Percentiles rank a stretch among this genome's conserved stretches.
phyloP scores from a whole-genome alignment of 2,113 vertebrate genomes.

The Serinus canaria region DNA sequence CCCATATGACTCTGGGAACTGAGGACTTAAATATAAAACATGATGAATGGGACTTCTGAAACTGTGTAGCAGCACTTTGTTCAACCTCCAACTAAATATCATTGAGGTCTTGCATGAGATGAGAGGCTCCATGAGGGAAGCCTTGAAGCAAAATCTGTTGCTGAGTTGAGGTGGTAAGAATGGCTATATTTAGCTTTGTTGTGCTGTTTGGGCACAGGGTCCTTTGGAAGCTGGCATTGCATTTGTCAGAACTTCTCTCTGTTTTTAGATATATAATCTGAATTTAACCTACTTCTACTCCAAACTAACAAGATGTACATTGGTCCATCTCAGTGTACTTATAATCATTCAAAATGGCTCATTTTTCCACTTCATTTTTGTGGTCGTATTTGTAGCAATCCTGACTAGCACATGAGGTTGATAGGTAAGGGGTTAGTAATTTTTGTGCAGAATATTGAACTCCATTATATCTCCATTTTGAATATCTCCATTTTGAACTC shows the following conservation, averaged over 20 bases:
- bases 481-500: neutral
- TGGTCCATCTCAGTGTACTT: neutral
- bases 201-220: neutral
- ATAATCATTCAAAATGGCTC: neutral
- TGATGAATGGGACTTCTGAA: neutral
- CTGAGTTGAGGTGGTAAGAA: neutral
- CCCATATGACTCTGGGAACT: neutral
- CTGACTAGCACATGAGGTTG: neutral
- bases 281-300: neutral
- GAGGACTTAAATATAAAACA: neutral
- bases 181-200: neutral
- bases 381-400: neutral
- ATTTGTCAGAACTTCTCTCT: neutral
- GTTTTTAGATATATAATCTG: constrained; percentile 40
- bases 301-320: neutral
- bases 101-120: neutral
- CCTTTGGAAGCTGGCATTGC: neutral
- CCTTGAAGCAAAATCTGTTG: neutral
- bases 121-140: neutral
- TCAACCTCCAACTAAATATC: neutral
- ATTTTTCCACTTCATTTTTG: neutral
- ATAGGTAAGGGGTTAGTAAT: neutral
- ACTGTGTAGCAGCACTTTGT: neutral
- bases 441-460: neutral
- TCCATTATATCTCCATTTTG: neutral